Percentiles rank a stretch among this genome's conserved stretches.
Conservation (phyloP, 2,888 invertebrate genomes). For the Scaptomyza tumidula region DNA sequence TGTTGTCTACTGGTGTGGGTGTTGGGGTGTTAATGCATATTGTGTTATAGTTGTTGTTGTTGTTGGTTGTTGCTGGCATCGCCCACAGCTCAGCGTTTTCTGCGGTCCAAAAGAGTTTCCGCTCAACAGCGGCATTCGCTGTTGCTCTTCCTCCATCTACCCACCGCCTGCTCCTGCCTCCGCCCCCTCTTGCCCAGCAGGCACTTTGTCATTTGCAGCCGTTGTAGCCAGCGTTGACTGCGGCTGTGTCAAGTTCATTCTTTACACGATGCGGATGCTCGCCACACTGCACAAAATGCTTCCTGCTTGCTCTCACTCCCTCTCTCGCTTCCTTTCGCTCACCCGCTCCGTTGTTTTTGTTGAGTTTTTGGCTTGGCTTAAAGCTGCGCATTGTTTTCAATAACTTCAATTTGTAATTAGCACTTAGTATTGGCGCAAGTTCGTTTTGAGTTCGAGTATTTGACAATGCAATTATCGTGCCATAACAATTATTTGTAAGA, state of each 20-base stretch:
- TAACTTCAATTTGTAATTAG: slow-evolving; percentile 24
- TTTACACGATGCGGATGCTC: slow-evolving; percentile 44
- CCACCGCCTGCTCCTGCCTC: neutral
- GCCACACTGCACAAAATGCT: slow-evolving; percentile 33
- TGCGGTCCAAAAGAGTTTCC: slow-evolving; percentile 65
- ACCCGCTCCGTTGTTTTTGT: neutral
- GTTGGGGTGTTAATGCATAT: slow-evolving; percentile 30
- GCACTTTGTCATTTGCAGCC: slow-evolving; percentile 63
- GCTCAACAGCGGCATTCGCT: slow-evolving; percentile 48
- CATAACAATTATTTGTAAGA: neutral
- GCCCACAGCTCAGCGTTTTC: slow-evolving; percentile 64
- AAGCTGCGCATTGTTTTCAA: slow-evolving; percentile 29
- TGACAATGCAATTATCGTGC: neutral
- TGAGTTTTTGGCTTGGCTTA: slow-evolving; percentile 19
- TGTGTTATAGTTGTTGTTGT: slow-evolving; percentile 9
- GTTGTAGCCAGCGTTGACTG: slow-evolving; percentile 24
- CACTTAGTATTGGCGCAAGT: slow-evolving; percentile 14
- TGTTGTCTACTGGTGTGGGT: slow-evolving; percentile 14
- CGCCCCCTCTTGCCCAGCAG: slow-evolving; percentile 3
- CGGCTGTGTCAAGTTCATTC: slow-evolving; percentile 62
- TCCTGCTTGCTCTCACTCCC: slow-evolving; percentile 10
- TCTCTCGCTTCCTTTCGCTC: neutral
- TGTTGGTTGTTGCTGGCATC: slow-evolving; percentile 28
- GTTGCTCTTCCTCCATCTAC: neutral
- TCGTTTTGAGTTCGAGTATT: neutral